Conservation (phyloP, 2,888 invertebrate species). For the Oegoconia quadripuncta region DNA sequence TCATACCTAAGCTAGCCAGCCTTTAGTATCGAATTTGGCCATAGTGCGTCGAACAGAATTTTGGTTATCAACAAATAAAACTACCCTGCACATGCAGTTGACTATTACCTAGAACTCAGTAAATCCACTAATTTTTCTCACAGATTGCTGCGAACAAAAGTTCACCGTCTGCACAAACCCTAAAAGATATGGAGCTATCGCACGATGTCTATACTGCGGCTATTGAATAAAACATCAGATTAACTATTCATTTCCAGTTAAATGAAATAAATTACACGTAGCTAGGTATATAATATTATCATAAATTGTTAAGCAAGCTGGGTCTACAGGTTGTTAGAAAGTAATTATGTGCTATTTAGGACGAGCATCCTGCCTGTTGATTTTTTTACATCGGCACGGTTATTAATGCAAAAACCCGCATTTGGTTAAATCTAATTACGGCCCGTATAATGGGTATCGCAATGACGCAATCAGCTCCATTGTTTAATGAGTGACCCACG, state of each 20-base stretch:
- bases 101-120: too few species aligned
- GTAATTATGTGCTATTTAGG: slow-evolving; percentile 40
- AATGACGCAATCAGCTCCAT: slow-evolving; percentile 68
- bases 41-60: too few species aligned
- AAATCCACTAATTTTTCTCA: too few species aligned
- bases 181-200: too few species aligned
- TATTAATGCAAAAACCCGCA: slow-evolving; percentile 70
- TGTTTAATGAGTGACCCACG: slow-evolving; percentile 71
- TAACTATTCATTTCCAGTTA: background rate
- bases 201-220: too few species aligned
- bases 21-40: too few species aligned
- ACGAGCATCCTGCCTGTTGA: slow-evolving; percentile 45
- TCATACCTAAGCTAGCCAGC: too few species aligned
- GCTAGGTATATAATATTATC: background rate
- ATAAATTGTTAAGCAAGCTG: background rate
- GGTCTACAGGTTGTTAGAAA: slow-evolving; percentile 23
- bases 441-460: slow-evolving; percentile 72
- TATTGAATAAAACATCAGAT: background rate
- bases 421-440: slow-evolving; percentile 74
- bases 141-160: too few species aligned
- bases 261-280: background rate
- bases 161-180: too few species aligned
- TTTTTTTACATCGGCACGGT: slow-evolving; percentile 42
- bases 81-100: too few species aligned
- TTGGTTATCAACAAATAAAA: too few species aligned